phyloP scores from a whole-genome alignment of 2,113 vertebrate genomes.

The Paramormyrops kingsleyae region DNA sequence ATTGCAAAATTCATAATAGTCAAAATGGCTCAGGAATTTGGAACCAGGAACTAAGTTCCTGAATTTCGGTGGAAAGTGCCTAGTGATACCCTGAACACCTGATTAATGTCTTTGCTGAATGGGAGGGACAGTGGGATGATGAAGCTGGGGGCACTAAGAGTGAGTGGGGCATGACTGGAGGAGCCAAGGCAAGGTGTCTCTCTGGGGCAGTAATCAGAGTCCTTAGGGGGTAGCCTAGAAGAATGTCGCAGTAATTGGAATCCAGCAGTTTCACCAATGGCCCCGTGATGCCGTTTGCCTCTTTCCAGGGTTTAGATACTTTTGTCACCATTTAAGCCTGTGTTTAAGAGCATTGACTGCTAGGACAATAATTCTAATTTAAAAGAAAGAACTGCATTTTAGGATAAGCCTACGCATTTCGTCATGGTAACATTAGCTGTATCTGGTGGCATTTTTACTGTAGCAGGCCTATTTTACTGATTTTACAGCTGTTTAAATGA shows the following conservation, averaged over 20 bases:
- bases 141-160: constrained; percentile 39
- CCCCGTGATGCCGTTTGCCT: constrained; percentile 48
- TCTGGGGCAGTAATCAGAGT: constrained; percentile 50
- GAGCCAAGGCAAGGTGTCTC: constrained; percentile 48
- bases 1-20: neutral
- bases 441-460: neutral
- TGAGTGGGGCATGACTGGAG: constrained; percentile 39
- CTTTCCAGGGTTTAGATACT: constrained; percentile 51
- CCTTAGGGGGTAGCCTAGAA: constrained; percentile 41
- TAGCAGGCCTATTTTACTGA: neutral
- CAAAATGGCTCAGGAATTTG: neutral
- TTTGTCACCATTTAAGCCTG: constrained; percentile 60
- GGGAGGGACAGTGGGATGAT: constrained; percentile 22
- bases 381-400: constrained; percentile 63
- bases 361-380: constrained; percentile 56
- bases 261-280: constrained; percentile 58
- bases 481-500: neutral
- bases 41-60: neutral
- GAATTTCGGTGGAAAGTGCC: neutral
- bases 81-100: constrained; percentile 3
- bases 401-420: neutral
- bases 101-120: constrained; percentile 30
- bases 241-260: constrained; percentile 50
- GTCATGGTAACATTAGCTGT: neutral
- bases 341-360: constrained; percentile 52